Evolutionary conservation across 1,140 invertebrate species (phyloP), one percentile per base, ranked within the genome.

Genomic region (Dreissena polymorpha): DNA sequence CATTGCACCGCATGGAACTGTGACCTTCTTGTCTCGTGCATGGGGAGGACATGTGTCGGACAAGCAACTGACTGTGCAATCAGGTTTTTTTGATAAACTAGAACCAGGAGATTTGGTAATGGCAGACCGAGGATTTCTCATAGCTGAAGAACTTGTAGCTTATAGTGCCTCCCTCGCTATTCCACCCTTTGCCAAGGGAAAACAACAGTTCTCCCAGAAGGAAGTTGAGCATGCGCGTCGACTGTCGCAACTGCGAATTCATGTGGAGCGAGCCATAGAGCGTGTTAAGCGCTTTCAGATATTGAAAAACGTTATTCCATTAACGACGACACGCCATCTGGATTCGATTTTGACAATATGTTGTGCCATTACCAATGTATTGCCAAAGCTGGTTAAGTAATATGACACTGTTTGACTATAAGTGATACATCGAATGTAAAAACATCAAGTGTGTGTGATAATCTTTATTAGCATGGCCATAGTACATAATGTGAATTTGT

Each of bases 31-130:
- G n/a, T n/a, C n/a, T n/a, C n/a, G n/a, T n/a, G n/a, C n/a, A n/a
- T n/a, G n/a, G n/a, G n/a, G 83, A 12, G 86, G 87, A 2, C 25
- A 74, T 25, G 75, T 63, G 1, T 83, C 75, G 39, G 86, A 87
- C 72, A 85, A 86, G 72, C 25, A 74, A 23, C 72, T 84, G 13
- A 80, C 76, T 49, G 70, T 72, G 50, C 50, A 79, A 21, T 77
- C 64, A 67, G 71, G 67, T 23, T 82, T 83, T 68, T 82, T 84
- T 50, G 39, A 80, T 7, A 60, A 86, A 16, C 53, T 86, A 14
- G n/a, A 68, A 14, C 50, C 39, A 63, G 81, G 84, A 18, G 77
- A 83, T 51, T 67, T 63, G 39, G 75, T 85, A 29, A 29, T 87
- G 51, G 78, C 76, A 21, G 73, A 79, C 57, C 39, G 78, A 49